Base-by-base conservation (phyloP, 1,140 invertebrate genomes). In the Lucilia cuprina region DNA sequence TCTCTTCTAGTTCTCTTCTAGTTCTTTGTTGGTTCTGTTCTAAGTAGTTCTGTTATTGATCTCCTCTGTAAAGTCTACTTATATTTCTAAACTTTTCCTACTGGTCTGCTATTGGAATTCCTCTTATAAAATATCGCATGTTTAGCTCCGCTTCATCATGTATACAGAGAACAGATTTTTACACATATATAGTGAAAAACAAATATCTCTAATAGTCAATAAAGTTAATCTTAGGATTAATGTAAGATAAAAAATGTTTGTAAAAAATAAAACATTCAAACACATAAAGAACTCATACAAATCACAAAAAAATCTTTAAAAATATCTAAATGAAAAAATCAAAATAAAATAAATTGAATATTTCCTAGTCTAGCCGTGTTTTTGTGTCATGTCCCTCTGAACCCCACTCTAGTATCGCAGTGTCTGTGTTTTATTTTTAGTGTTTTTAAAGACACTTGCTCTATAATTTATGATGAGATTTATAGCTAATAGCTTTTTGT, bases 391-490 rank as follows among this genome's bases (percentile, higher is more conserved):
- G 65, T 70, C 21, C 65, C n/a, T 21, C 17, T 21, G n/a, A 21
- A 70, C 21, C n/a, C n/a, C 55, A 60, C 25, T 30, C 25, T 30
- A 3, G 25, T 30, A 30, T 10, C 2, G 50, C 14, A 17, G 3
- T 60, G 14, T 60, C n/a, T 60, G 14, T 60, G 14, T 60, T 17
- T 60, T 60, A n/a, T n/a, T n/a, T 60, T 60, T 60, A 60, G n/a
- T n/a, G 14, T 7, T 7, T n/a, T n/a, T n/a, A 60, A 60, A 70
- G 65, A 70, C 65, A 70, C 65, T 70, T 70, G 65, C 65, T 70
- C 65, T 25, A 70, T 70, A 70, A 70, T 70, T 70, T 70, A 70
- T 70, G 65, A 9, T 70, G 19, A 70, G 65, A 70, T 70, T 70
- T 70, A 25, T 10, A 70, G n/a, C 25, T 70, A 70, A 70, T 70